Conservation (phyloP, 2,888 invertebrate genomes). For the Zhengitettix transpicula region DNA sequence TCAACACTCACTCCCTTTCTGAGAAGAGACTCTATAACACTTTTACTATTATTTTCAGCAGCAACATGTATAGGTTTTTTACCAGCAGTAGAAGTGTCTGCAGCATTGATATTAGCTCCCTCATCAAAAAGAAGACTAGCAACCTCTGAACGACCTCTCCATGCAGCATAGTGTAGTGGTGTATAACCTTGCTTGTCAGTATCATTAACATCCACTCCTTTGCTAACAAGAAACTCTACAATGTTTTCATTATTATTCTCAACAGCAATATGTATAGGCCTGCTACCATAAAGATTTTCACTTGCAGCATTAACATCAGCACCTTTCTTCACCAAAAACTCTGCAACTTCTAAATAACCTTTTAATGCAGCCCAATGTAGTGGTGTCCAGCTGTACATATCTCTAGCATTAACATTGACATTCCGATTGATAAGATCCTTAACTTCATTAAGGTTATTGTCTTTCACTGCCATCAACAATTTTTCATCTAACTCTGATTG, state of each 20-base stretch:
- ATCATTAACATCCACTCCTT: neutral
- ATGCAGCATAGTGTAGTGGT: conserved; percentile 17
- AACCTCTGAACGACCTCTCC: conserved; percentile 14
- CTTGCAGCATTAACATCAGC: conserved; percentile 3
- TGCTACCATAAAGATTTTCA: conserved; percentile 2
- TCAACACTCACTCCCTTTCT: neutral
- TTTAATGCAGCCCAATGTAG: conserved; percentile 4
- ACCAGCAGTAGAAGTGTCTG: neutral
- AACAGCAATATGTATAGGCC: conserved; percentile 8
- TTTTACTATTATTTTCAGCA: neutral
- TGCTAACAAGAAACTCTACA: too few relatives aligned
- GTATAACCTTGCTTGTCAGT: conserved; percentile 13
- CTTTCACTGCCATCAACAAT: too few relatives aligned
- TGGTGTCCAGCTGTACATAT: too few relatives aligned
- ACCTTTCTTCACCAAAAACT: conserved; percentile 4
- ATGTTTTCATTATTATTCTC: neutral
- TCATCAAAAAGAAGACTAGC: conserved; percentile 10
- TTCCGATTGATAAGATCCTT: too few relatives aligned
- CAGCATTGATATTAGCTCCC: conserved; percentile 10
- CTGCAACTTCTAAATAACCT: conserved; percentile 4
- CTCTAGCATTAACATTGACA: too few relatives aligned
- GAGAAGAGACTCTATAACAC: too few relatives aligned
- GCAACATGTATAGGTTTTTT: conserved; percentile 9
- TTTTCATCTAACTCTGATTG: too few relatives aligned
- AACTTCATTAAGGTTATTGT: too few relatives aligned